Evolutionary conservation across 2,888 invertebrate species (phyloP).

Genomic region (Drosophila colorata): DNA sequence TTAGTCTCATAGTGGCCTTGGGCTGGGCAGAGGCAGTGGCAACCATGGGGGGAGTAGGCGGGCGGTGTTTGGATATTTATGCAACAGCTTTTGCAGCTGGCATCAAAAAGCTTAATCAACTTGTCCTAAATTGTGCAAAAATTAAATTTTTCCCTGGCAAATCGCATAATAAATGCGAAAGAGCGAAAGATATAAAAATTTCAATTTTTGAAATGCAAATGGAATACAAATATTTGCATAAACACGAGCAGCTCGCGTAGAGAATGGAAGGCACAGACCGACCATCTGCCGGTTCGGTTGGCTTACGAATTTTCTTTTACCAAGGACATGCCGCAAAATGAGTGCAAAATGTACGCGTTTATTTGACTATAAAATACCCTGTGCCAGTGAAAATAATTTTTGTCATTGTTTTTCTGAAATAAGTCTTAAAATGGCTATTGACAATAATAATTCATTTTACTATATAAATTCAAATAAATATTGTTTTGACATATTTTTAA

Average conservation of each 20-base stretch:
- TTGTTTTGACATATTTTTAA: too few species aligned
- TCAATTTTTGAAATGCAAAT: slow-evolving; percentile 80
- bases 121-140: slow-evolving; percentile 71
- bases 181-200: slow-evolving; percentile 67
- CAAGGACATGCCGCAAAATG: slow-evolving; percentile 4
- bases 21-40: neutral
- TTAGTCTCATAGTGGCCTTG: slow-evolving; percentile 4
- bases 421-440: too few species aligned
- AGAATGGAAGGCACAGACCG: slow-evolving; percentile 43
- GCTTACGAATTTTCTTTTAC: slow-evolving; percentile 11
- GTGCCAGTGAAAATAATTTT: neutral
- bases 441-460: too few species aligned
- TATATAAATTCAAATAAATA: too few species aligned
- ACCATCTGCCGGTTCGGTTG: slow-evolving; percentile 49
- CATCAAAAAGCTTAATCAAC: slow-evolving; percentile 75
- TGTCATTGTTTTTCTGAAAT: too few species aligned
- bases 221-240: slow-evolving; percentile 81
- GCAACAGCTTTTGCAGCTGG: slow-evolving; percentile 62
- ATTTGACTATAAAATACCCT: slow-evolving; percentile 16
- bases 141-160: slow-evolving; percentile 54
- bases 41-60: neutral
- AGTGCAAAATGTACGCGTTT: neutral
- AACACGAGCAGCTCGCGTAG: slow-evolving; percentile 56
- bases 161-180: slow-evolving; percentile 69
- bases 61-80: slow-evolving; percentile 37